Evolutionary conservation across 2,888 invertebrate species (phyloP).

Genomic region (Nycteola revayana): DNA sequence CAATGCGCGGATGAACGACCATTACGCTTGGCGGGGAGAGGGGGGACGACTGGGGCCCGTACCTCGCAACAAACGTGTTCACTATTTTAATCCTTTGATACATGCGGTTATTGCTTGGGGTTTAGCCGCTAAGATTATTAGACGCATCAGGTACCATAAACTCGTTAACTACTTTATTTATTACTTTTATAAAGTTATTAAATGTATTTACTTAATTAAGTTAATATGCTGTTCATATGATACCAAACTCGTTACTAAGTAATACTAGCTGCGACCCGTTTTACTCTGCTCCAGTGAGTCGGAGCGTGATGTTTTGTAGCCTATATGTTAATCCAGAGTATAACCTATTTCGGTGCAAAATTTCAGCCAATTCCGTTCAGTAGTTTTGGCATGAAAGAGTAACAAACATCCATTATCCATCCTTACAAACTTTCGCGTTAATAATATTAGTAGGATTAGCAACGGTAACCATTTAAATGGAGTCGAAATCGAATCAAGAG

Average conservation of each 20-base stretch:
- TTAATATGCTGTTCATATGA: slow-evolving; percentile 14
- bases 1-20: slow-evolving; percentile 73
- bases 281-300: no score
- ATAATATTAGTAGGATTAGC: no score
- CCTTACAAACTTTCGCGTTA: no score
- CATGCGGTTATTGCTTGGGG: slow-evolving; percentile 19
- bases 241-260: slow-evolving; percentile 13
- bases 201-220: slow-evolving; percentile 19
- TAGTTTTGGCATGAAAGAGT: no score
- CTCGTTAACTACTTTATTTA: slow-evolving; percentile 13
- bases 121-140: slow-evolving; percentile 15
- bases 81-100: slow-evolving; percentile 33
- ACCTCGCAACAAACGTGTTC: slow-evolving; percentile 18
- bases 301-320: no score
- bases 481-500: slow-evolving; percentile 7
- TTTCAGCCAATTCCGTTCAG: no score
- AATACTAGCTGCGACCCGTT: no score
- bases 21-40: slow-evolving; percentile 30
- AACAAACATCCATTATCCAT: no score
- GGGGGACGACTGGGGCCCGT: slow-evolving; percentile 9
- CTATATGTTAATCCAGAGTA: no score
- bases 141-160: slow-evolving; percentile 17
- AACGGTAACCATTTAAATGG: slow-evolving; percentile 33
- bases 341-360: no score
- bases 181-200: slow-evolving; percentile 22